Percentiles rank a stretch among this genome's conserved stretches.
phyloP scores from a whole-genome alignment of 2,797 vertebrate genomes.

The Setipinna tenuifilis region DNA sequence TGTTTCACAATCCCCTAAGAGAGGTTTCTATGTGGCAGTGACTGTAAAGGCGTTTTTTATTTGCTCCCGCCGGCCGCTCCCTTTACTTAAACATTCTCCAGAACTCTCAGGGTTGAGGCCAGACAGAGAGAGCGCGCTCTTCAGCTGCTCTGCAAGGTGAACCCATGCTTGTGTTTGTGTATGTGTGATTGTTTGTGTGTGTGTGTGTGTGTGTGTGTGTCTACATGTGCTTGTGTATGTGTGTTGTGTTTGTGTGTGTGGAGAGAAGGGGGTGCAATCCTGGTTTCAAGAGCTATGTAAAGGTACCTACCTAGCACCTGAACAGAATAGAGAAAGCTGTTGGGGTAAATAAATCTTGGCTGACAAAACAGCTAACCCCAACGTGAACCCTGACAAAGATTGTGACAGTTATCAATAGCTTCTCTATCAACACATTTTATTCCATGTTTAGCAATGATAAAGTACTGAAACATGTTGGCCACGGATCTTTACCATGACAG shows the following conservation, averaged over 20 bases:
- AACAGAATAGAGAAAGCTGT: not conserved
- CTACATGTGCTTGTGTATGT: not conserved
- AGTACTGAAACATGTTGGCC: not conserved
- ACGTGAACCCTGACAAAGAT: slow-evolving; percentile 19
- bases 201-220: slow-evolving; percentile 25
- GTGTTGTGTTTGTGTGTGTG: not conserved
- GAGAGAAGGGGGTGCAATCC: not conserved
- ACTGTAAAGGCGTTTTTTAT: slow-evolving; percentile 80
- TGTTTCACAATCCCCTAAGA: slow-evolving; percentile 81
- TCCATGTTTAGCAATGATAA: not conserved
- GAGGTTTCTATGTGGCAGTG: slow-evolving; percentile 73
- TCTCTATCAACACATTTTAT: slow-evolving; percentile 14
- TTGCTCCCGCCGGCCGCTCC: slow-evolving; percentile 81
- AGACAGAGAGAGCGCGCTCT: slow-evolving; percentile 64
- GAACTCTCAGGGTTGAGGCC: slow-evolving; percentile 72
- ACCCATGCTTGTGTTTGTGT: not conserved
- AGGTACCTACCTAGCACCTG: not conserved
- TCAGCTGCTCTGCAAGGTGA: not conserved
- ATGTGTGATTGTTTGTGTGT: too few relatives aligned
- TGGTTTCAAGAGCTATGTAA: not conserved
- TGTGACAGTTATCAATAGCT: slow-evolving; percentile 18
- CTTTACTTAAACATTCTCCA: slow-evolving; percentile 81
- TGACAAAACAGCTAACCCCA: slow-evolving; percentile 10
- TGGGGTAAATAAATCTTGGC: not conserved
- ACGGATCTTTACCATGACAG: not conserved